phyloP scores from a whole-genome alignment of 2,888 invertebrate species.

The Cosmia trapezina region DNA sequence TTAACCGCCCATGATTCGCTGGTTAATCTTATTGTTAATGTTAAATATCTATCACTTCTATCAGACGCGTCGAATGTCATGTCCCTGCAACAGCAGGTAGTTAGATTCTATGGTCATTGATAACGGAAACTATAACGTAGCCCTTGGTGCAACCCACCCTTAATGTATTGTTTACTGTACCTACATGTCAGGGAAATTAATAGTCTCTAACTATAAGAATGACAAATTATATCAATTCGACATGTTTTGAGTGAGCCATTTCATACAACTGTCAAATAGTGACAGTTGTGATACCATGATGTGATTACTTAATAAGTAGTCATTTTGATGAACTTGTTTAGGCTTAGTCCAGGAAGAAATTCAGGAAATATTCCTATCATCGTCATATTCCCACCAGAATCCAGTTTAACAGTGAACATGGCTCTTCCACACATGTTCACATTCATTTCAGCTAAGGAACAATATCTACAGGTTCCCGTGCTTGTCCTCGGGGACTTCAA shows the following conservation, averaged over 20 bases:
- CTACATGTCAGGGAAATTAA: background rate
- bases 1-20: too few species aligned
- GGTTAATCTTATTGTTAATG: too few species aligned
- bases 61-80: too few species aligned
- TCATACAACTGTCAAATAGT: background rate
- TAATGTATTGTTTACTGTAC: background rate
- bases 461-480: slow-evolving; percentile 47
- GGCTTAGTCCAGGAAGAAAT: too few species aligned
- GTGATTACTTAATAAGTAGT: too few species aligned
- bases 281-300: background rate
- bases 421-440: background rate
- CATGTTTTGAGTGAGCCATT: background rate
- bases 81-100: too few species aligned
- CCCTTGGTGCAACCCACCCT: too few species aligned
- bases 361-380: background rate
- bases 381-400: background rate
- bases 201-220: background rate
- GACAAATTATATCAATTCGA: background rate
- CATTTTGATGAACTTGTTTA: background rate
- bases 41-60: too few species aligned
- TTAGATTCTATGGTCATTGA: too few species aligned
- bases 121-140: too few species aligned
- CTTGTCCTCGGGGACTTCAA: too few species aligned
- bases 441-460: slow-evolving; percentile 6
- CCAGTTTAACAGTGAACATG: background rate